Evolutionary conservation across 1,140 invertebrate species (phyloP).

Genomic region (Bombus ignitus): DNA sequence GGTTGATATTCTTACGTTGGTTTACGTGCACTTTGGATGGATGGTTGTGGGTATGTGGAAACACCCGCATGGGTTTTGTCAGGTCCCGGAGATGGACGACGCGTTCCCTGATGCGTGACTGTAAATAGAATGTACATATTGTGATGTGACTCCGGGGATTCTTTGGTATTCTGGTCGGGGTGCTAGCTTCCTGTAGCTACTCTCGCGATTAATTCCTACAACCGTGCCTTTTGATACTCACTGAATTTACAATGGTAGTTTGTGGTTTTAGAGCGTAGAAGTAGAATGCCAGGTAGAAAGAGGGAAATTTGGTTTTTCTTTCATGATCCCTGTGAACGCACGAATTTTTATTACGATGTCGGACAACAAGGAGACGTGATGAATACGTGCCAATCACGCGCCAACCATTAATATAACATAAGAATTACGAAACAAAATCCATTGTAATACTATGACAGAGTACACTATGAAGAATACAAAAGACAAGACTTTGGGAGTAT

Average conservation of each 20-base stretch:
- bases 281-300: background rate
- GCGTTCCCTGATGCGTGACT: background rate
- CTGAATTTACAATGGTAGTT: background rate
- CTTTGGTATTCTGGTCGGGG: conserved; percentile 17
- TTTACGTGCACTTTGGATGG: background rate
- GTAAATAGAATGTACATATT: background rate
- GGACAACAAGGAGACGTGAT: no score
- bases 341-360: no score
- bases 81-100: background rate
- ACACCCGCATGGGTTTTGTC: conserved; percentile 3
- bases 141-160: background rate
- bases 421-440: no score
- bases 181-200: conserved; percentile 4
- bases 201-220: background rate
- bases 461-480: no score
- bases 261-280: background rate
- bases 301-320: no score
- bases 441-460: no score
- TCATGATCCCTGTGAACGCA: no score
- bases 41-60: background rate
- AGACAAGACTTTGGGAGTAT: no score
- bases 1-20: background rate
- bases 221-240: background rate
- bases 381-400: no score
- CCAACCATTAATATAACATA: no score